These are phyloP conservation scores for Vireo griseus DNA, from an alignment of 2,797 vertebrate genomes.

Conservation along the genomic window DNA sequence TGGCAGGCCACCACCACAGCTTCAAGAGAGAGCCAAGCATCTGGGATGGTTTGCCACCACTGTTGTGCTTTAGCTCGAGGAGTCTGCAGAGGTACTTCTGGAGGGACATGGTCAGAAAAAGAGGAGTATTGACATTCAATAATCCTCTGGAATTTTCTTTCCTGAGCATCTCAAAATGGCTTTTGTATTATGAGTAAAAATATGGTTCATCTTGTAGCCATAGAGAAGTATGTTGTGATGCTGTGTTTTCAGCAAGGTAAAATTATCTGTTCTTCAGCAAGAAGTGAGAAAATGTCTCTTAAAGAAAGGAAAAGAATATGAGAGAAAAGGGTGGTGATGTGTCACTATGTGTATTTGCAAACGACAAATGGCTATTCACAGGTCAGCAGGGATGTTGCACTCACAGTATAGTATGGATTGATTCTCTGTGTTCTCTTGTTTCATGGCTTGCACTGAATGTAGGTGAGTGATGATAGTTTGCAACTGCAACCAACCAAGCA, in stretches of 20 bases:
- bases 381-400: background rate
- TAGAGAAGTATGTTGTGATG: background rate
- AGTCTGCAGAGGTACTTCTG: background rate
- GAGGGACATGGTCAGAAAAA: background rate
- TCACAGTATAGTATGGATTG: background rate
- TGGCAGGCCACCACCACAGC: background rate
- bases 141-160: background rate
- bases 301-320: background rate
- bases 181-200: background rate
- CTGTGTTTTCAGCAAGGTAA: background rate
- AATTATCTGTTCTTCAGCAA: background rate
- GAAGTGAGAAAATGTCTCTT: background rate
- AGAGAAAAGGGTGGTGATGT: background rate
- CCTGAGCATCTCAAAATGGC: background rate
- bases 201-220: background rate
- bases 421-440: background rate
- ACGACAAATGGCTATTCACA: background rate
- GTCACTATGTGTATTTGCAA: fast-evolving
- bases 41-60: background rate
- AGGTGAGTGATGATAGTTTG: background rate
- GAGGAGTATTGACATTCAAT: background rate
- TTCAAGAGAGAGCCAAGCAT: background rate
- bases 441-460: background rate
- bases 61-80: background rate
- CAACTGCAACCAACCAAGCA: background rate